phyloP scores from a whole-genome alignment of 92 coral and sea anemone species.

The Parazoanthus swiftii region DNA sequence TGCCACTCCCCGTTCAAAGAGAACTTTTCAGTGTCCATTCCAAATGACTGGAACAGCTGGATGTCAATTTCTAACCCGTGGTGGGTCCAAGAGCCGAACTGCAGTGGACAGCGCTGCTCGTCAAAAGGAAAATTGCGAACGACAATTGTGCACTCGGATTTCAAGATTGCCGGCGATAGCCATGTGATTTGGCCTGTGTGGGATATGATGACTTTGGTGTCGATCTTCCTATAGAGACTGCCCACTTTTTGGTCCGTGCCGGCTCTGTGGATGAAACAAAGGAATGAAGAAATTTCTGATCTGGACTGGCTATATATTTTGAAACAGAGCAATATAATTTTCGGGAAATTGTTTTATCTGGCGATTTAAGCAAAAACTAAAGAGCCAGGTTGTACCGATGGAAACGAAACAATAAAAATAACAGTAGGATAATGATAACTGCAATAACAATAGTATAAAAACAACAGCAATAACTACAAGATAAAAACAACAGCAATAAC shows the following conservation, averaged over 20 bases:
- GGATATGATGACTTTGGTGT: conserved; percentile 41
- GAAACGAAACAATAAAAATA: too few relatives aligned
- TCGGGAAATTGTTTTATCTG: too few relatives aligned
- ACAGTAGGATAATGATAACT: too few relatives aligned
- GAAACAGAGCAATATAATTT: too few relatives aligned
- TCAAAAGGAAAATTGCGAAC: conserved; percentile 71
- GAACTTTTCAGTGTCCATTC: conserved; percentile 44
- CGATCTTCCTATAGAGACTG: conserved; percentile 40
- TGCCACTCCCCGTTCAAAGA: conserved; percentile 49
- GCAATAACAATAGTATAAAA: too few relatives aligned
- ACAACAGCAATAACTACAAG: too few relatives aligned
- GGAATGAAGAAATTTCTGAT: neutral
- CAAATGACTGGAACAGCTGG: conserved; percentile 19
- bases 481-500: too few relatives aligned
- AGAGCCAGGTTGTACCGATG: too few relatives aligned
- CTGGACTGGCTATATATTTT: too few relatives aligned
- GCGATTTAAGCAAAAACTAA: too few relatives aligned
- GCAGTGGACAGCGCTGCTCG: conserved; percentile 53
- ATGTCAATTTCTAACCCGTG: conserved; percentile 50
- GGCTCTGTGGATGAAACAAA: conserved; percentile 39
- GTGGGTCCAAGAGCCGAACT: conserved; percentile 76
- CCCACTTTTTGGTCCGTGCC: conserved; percentile 36
- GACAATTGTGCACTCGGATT: conserved; percentile 63
- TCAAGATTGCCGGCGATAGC: conserved; percentile 58
- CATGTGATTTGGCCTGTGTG: conserved; percentile 54